Conservation (phyloP, 37 sponge, comb jelly and placozoan genomes). For the Amphimedon queenslandica region DNA sequence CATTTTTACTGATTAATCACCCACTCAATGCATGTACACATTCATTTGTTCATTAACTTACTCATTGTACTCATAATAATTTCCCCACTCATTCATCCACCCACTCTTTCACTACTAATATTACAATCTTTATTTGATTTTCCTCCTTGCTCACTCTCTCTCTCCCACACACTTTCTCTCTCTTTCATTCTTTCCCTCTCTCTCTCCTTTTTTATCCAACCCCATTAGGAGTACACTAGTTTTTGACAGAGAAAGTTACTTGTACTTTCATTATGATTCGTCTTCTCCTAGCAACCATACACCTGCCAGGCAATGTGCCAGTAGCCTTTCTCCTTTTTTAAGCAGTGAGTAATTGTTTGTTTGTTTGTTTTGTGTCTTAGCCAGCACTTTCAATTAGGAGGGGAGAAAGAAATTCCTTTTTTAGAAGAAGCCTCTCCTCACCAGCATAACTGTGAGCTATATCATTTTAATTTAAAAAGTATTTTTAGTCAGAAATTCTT, state of each 20-base stretch:
- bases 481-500: too few relatives aligned
- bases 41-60: too few relatives aligned
- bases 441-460: too few relatives aligned
- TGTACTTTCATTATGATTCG: background rate
- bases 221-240: slow-evolving; percentile 2
- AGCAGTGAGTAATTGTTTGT: too few relatives aligned
- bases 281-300: background rate
- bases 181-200: slow-evolving; percentile 1
- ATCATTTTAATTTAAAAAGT: too few relatives aligned
- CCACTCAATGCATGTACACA: too few relatives aligned
- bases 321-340: background rate
- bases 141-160: slow-evolving; percentile 1
- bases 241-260: background rate
- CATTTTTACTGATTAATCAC: too few relatives aligned
- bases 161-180: background rate
- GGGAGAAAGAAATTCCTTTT: background rate
- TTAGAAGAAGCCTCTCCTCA: too few relatives aligned
- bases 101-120: too few relatives aligned
- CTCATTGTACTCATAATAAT: too few relatives aligned
- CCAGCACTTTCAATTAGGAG: background rate
- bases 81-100: too few relatives aligned
- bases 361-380: too few relatives aligned
- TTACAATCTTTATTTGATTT: background rate
- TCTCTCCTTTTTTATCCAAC: background rate
- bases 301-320: background rate